Evolutionary conservation across 1,140 invertebrate genomes (phyloP).

Genomic region (Cataglyphis hispanica): DNA sequence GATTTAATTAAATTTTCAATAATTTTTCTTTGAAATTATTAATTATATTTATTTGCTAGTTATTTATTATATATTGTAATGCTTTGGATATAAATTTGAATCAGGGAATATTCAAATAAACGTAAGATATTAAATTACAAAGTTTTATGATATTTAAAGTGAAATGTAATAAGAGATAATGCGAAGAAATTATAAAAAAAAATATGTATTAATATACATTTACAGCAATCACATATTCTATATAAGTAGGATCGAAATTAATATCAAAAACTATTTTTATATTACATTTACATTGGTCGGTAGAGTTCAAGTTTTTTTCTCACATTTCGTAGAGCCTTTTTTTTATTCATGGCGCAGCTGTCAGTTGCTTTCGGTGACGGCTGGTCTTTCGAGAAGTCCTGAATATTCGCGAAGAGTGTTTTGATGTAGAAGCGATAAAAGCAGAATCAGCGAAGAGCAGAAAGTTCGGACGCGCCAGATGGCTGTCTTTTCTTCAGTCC

Average conservation of each 20-base stretch:
- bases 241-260: not conserved
- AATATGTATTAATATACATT: not conserved
- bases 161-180: constrained; percentile 3
- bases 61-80: not conserved
- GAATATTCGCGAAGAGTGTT: constrained; percentile 65
- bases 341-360: constrained; percentile 48
- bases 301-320: not conserved
- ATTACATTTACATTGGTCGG: not conserved
- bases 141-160: not conserved
- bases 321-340: constrained; percentile 34
- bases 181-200: not conserved
- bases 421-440: constrained; percentile 59
- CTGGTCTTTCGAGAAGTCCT: constrained; percentile 50
- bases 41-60: not conserved
- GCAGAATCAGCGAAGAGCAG: constrained; percentile 45
- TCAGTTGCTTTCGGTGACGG: constrained; percentile 34
- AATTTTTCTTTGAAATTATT: not conserved
- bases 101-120: not conserved
- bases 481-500: constrained; percentile 59
- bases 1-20: no score
- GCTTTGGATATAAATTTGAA: not conserved
- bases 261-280: constrained; percentile 9
- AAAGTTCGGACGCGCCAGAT: constrained; percentile 68
- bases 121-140: not conserved
- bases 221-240: not conserved